These are phyloP conservation scores for Suricata suricatta DNA, from an alignment of 2,113 vertebrate species.

Conservation along the genomic window DNA sequence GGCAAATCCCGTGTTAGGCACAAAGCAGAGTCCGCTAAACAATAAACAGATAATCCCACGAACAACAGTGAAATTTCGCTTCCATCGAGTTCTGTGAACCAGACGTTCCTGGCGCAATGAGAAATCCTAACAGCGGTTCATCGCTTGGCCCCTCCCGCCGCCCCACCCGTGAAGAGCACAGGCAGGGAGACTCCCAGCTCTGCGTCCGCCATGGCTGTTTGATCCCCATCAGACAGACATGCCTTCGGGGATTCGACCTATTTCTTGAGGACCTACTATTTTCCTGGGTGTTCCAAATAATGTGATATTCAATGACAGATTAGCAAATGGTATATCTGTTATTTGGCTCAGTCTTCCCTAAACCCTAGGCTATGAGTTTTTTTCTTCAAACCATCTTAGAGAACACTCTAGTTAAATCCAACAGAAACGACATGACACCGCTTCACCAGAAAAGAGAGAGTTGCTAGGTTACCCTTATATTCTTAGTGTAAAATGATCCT, in stretches of 20 bases:
- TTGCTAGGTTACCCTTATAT: conserved; percentile 47
- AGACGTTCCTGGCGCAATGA: background rate
- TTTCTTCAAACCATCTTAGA: background rate
- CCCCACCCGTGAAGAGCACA: no score
- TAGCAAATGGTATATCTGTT: background rate
- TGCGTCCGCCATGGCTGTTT: background rate
- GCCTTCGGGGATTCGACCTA: background rate
- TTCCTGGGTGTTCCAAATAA: background rate
- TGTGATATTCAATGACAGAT: background rate
- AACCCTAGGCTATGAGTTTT: background rate
- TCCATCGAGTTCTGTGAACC: background rate
- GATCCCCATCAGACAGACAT: background rate
- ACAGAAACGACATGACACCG: conserved; percentile 11
- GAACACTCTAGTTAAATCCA: conserved; percentile 8
- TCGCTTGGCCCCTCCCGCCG: background rate
- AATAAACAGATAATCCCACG: background rate
- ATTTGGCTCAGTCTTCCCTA: background rate
- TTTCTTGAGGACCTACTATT: background rate
- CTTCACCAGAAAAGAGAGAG: background rate
- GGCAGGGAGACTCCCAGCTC: background rate
- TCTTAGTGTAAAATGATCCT: conserved; percentile 20
- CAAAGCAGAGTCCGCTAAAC: background rate
- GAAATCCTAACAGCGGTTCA: background rate
- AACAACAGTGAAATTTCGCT: background rate
- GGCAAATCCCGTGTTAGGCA: background rate